Evolutionary conservation across 2,797 vertebrate species (phyloP).

Genomic region (Threskiornis aethiopicus): DNA sequence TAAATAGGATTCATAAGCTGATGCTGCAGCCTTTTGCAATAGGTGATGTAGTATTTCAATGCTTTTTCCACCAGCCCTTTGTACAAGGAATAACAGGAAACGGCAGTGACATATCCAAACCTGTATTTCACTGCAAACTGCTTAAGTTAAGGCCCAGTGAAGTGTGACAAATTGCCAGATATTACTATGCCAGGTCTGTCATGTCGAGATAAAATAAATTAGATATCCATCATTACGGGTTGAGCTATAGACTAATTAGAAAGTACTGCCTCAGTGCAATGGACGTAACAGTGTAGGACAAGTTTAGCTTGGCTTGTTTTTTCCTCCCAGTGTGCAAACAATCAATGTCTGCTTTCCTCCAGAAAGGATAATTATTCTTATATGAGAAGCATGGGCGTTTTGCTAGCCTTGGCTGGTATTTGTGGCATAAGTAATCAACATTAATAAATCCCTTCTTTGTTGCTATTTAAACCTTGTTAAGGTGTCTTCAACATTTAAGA

Average conservation of each 20-base stretch:
- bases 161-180: constrained; percentile 29
- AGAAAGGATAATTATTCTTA: neutral
- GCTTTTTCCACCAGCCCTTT: neutral
- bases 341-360: neutral
- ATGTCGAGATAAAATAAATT: constrained; percentile 16
- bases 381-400: neutral
- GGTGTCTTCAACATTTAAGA: neutral
- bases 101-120: neutral
- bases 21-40: neutral
- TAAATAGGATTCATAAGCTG: neutral
- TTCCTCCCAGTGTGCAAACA: neutral
- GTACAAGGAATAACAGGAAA: neutral
- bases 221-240: constrained; percentile 15
- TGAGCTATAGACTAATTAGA: neutral
- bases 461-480: neutral
- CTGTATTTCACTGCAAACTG: neutral
- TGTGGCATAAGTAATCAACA: neutral
- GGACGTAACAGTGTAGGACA: neutral
- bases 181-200: constrained; percentile 5
- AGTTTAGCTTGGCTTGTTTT: neutral
- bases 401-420: neutral
- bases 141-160: neutral
- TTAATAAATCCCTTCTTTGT: neutral
- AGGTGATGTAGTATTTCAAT: neutral
- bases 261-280: neutral